Evolutionary conservation across 2,797 vertebrate genomes (phyloP).

Genomic region (Falco peregrinus): DNA sequence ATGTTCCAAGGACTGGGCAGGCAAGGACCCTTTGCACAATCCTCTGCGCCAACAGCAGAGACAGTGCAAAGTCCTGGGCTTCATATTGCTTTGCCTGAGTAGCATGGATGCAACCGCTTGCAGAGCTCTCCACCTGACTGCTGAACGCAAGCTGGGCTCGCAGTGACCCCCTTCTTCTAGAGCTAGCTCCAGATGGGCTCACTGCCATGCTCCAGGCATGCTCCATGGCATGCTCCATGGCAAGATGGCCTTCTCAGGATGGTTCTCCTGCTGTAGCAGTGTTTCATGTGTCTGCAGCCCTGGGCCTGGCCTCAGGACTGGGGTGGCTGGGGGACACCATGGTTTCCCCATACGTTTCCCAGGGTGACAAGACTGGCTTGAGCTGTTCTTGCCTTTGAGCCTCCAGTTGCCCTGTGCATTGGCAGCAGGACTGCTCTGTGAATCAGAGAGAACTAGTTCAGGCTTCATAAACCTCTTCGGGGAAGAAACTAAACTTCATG

Average conservation of each 20-base stretch:
- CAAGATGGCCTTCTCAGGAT: background rate
- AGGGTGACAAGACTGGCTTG: background rate
- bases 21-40: background rate
- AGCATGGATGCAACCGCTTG: accelerated
- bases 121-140: background rate
- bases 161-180: background rate
- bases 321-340: background rate
- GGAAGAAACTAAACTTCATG: background rate
- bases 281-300: background rate
- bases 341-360: background rate
- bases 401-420: accelerated
- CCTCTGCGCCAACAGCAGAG: background rate
- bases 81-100: accelerated
- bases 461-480: background rate
- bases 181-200: background rate
- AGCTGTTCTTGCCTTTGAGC: background rate
- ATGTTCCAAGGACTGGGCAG: background rate
- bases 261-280: background rate
- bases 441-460: background rate
- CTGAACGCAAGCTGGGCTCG: accelerated
- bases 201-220: accelerated
- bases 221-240: too few relatives aligned
- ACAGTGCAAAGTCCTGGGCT: background rate
- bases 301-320: background rate
- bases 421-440: background rate